phyloP scores from a whole-genome alignment of 2,113 vertebrate species.

The Martes martes region DNA sequence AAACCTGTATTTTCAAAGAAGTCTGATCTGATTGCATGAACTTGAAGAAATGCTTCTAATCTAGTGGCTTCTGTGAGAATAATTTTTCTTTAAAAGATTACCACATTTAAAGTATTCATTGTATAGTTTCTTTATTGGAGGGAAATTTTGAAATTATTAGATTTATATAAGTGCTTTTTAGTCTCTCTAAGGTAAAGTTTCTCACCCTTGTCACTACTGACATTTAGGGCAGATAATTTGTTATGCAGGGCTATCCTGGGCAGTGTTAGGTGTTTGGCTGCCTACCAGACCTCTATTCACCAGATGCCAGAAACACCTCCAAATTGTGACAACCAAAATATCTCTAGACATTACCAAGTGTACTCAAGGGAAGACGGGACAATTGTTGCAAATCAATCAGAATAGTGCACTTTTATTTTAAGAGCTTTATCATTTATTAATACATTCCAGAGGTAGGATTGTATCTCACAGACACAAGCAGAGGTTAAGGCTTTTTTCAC shows the following conservation, averaged over 20 bases:
- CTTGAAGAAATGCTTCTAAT: not conserved
- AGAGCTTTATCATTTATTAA: not conserved
- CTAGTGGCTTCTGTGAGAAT: not conserved
- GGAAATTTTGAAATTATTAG: not conserved
- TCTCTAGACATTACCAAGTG: not conserved
- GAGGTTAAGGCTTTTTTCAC: not conserved
- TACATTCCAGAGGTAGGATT: not conserved
- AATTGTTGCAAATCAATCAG: not conserved
- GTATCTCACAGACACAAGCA: not conserved
- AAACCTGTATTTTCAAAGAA: not conserved
- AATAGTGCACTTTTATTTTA: not conserved
- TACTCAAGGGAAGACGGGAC: not conserved
- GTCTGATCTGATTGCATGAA: not conserved
- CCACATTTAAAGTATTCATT: not conserved
- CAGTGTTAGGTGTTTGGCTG: not conserved
- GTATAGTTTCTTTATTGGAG: not conserved
- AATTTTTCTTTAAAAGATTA: not conserved
- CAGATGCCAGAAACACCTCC: not conserved
- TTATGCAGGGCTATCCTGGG: too few relatives aligned
- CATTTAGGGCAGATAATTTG: not conserved
- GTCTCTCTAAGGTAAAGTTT: not conserved
- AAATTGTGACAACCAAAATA: not conserved
- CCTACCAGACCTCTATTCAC: not conserved
- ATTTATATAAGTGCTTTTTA: not conserved
- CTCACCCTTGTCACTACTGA: not conserved